Conservation (phyloP, 30 jellyfish, hydroid and myxozoan genomes). For the Turritopsis dohrnii region DNA sequence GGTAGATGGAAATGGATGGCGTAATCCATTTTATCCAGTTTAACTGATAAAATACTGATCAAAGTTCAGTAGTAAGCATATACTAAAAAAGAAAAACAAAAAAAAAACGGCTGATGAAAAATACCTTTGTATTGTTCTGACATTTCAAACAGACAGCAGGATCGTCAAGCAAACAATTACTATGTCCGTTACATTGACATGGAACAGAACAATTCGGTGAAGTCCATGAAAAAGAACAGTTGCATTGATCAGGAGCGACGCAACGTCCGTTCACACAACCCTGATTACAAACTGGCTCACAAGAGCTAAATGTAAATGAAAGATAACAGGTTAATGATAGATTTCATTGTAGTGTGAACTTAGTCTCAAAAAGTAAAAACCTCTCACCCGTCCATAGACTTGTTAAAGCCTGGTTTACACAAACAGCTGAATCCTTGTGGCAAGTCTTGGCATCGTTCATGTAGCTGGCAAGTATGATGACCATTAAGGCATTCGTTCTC, state of each 20-base stretch:
- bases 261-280: constrained; percentile 77
- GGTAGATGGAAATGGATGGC: too few relatives aligned
- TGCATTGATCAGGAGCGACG: constrained; percentile 59
- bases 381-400: constrained; percentile 37
- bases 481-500: constrained; percentile 84
- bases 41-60: too few relatives aligned
- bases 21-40: too few relatives aligned
- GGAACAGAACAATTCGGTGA: constrained; percentile 55
- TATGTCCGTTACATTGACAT: constrained; percentile 86
- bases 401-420: constrained; percentile 62
- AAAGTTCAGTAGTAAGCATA: too few relatives aligned
- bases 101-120: background rate
- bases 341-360: too few relatives aligned
- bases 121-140: constrained; percentile 67
- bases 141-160: constrained; percentile 67
- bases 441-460: constrained; percentile 61
- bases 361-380: too few relatives aligned
- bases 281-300: constrained; percentile 69
- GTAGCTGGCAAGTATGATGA: constrained; percentile 44
- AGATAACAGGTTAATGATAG: too few relatives aligned
- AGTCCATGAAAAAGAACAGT: constrained; percentile 90
- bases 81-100: background rate
- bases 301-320: constrained; percentile 11
- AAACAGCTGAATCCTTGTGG: constrained; percentile 50
- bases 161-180: constrained; percentile 57